Percentiles rank a stretch among this genome's conserved stretches.
Conservation (phyloP, 2,888 invertebrate genomes). For the Acanthosoma haemorrhoidale region DNA sequence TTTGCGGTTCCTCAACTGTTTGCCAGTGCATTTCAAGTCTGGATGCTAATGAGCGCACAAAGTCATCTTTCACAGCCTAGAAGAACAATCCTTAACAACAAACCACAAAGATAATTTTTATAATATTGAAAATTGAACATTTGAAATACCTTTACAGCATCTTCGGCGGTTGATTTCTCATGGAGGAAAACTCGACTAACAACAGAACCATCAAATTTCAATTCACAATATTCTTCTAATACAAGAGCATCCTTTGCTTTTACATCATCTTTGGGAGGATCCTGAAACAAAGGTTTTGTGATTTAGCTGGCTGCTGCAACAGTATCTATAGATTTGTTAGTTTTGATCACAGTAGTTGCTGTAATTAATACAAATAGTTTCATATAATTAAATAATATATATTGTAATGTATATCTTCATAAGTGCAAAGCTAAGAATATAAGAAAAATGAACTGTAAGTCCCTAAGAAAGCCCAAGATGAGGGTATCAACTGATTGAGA, state of each 20-base stretch:
- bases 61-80: constrained; percentile 71
- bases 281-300: too few species aligned
- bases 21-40: constrained; percentile 82
- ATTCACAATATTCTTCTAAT: constrained; percentile 26
- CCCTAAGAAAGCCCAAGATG: too few species aligned
- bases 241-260: neutral
- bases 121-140: neutral
- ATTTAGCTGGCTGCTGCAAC: too few species aligned
- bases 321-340: too few species aligned
- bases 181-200: constrained; percentile 63
- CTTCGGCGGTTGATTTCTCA: constrained; percentile 65
- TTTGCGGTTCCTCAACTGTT: constrained; percentile 13
- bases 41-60: constrained; percentile 75
- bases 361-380: too few species aligned
- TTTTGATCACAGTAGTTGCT: too few species aligned
- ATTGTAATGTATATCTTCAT: too few species aligned
- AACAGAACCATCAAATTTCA: constrained; percentile 36
- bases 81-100: neutral
- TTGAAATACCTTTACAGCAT: constrained; percentile 52
- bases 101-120: neutral
- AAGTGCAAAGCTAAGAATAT: too few species aligned
- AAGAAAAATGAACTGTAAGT: too few species aligned
- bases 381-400: too few species aligned
- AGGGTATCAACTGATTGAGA: too few species aligned
- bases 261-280: neutral